Evolutionary conservation across 37 sponge, comb jelly and placozoan genomes (phyloP), one percentile per base, ranked within the genome.

Genomic region (Amphimedon queenslandica): DNA sequence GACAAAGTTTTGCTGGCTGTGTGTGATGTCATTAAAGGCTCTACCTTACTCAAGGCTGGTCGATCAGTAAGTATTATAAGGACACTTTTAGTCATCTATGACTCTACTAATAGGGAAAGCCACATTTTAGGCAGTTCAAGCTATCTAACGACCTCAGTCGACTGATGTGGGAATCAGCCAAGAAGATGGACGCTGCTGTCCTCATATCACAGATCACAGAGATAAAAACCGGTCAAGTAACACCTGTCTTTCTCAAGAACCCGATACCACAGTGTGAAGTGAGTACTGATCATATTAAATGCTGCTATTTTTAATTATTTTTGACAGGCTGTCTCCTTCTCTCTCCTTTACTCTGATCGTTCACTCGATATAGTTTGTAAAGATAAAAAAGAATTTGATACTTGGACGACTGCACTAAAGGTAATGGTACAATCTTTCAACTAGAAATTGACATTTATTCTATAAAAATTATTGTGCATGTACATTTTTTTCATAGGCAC

Each of bases 241-340:
- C 88, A 31, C 79, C 82, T 1, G 68, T 80, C 43, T 94, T 94
- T 75, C 77, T 84, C 74, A 77, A 68, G 34, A 86, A 77, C 41
- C 91, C 88, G 41, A 57, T 91, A 16, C 96, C 91, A n/a, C 84
- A 80, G 66, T 91, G 64, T 67, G 92, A 94, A 80, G 92, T 91
- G 39, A 64, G 66, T 55, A 47, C 53, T 47, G 53, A 8, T 13
- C 53, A 8, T 47, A 47, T 47, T 47, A 13, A 47, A 47, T 47
- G 13, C 8, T 47, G 53, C 13, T 18, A 47, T 13, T 47, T 8
- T 47, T 47, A 47, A 18, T 47, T 13, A 18, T 13, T 13, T 29
- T 10, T 23, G 8, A 63, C 8, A 37, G 38, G 68, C 5, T 66
- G 38, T 66, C 37, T 92, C 93, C 3, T 92, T 92, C 69, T 92